Base-by-base conservation (phyloP, 2,113 vertebrate genomes). In the Eretmochelys imbricata region DNA sequence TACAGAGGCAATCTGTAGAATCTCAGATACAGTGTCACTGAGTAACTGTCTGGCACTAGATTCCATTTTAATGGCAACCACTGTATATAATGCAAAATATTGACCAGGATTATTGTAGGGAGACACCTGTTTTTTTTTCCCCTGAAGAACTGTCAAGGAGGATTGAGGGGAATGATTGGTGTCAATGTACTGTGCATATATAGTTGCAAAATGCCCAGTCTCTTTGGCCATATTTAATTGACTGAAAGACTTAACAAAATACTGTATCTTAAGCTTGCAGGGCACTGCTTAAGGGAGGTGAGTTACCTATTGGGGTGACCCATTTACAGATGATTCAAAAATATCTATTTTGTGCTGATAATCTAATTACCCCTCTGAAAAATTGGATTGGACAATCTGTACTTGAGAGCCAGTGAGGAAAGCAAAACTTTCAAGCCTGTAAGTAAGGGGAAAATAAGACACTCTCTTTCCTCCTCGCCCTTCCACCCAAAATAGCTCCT, bases 21-120 rank as follows among this genome's bases (percentile, higher is more conserved):
- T 51, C 38, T 48, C 51, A 19, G 24, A 76, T 55, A 65, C 17
- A 0, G n/a, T 20, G 78, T 42, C 80, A 1, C 80, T 0, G n/a
- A 25, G 2, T 5, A 35, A 42, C 62, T 48, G 24, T 13, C 1
- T 1, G 3, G 17, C 3, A 3, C n/a, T 54, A 1, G 51, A 82
- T 72, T 76, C 1, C 0, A 0, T 6, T 94, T 83, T n/a, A 1
- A 0, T 29, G 0, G 1, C 5, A 1, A 0, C 14, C 20, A 0
- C 10, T 0, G 51, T 6, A 24, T 10, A 13, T 42, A 25, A 80
- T 62, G 22, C 12, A 31, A 1, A 8, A 19, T 69, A 87, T 1
- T 7, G 57, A 29, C 46, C 8, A 19, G 87, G 20, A 42, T 69
- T 2, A 0, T 35, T 4, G 4, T 25, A 42, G 9, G 27, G 75